Percentiles rank a stretch among this genome's conserved stretches.
phyloP scores from a whole-genome alignment of 2,888 invertebrate genomes.

The Leucophora obtusa region DNA sequence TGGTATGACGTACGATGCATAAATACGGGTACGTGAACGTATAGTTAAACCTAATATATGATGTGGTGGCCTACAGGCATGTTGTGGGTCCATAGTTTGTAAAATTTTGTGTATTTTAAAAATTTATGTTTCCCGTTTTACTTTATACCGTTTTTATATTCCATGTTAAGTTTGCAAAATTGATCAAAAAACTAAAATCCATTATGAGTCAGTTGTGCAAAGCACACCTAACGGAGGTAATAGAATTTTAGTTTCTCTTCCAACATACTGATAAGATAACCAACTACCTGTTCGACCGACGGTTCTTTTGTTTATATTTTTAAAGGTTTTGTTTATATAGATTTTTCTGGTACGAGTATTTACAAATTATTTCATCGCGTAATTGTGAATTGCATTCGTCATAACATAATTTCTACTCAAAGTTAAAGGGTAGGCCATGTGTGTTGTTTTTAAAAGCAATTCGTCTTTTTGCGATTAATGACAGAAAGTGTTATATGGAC shows the following conservation, averaged over 20 bases:
- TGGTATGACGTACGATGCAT: constrained; percentile 80
- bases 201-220: constrained; percentile 46
- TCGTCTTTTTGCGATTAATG: neutral
- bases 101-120: neutral
- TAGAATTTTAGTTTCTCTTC: neutral
- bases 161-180: constrained; percentile 56
- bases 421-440: constrained; percentile 1
- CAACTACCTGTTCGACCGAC: neutral
- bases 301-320: constrained; percentile 32
- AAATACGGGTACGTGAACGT: constrained; percentile 76
- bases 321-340: constrained; percentile 27
- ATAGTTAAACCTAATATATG: constrained; percentile 75
- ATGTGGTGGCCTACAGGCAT: constrained; percentile 72
- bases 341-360: neutral
- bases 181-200: constrained; percentile 55
- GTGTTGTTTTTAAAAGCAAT: neutral
- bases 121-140: neutral
- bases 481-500: no score
- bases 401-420: constrained; percentile 1
- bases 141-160: constrained; percentile 2
- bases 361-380: constrained; percentile 2
- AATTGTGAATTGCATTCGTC: constrained; percentile 27
- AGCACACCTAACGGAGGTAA: neutral
- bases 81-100: constrained; percentile 51
- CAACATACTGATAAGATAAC: constrained; percentile 38